Evolutionary conservation across 2,797 vertebrate species (phyloP).

Genomic region (Danio aesculapii): DNA sequence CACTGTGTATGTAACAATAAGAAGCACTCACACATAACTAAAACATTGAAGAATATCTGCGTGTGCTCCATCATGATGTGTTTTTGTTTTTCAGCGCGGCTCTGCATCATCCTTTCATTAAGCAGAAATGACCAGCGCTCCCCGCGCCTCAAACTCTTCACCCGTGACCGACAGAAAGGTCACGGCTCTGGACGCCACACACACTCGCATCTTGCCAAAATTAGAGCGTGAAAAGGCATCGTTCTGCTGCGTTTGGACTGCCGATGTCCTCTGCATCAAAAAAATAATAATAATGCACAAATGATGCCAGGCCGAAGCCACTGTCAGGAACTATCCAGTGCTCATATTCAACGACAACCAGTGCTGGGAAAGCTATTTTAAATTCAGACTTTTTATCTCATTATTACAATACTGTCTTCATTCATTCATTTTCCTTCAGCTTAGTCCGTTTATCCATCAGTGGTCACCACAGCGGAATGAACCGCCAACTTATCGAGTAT

Average conservation of each 20-base stretch:
- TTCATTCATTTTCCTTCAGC: too few species aligned
- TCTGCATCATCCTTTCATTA: slow-evolving; percentile 54
- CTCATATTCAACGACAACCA: neutral
- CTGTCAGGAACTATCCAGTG: slow-evolving; percentile 22
- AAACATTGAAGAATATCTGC: too few species aligned
- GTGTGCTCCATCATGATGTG: too few species aligned
- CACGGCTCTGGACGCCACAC: slow-evolving; percentile 45
- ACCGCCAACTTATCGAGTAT: too few species aligned
- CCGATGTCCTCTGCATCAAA: slow-evolving; percentile 34
- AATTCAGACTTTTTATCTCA: too few species aligned
- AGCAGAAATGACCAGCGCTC: slow-evolving; percentile 39
- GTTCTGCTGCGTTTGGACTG: slow-evolving; percentile 5
- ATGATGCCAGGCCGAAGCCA: slow-evolving; percentile 4
- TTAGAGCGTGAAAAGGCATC: slow-evolving; percentile 50
- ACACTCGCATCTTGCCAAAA: slow-evolving; percentile 54
- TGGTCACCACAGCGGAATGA: too few species aligned
- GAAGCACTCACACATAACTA: too few species aligned
- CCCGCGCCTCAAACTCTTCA: slow-evolving; percentile 39
- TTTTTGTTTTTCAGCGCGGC: neutral
- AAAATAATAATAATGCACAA: slow-evolving; percentile 31
- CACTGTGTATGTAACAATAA: too few species aligned
- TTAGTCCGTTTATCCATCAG: too few species aligned
- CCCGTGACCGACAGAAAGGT: slow-evolving; percentile 59
- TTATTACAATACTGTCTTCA: too few species aligned
- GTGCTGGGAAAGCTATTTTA: too few species aligned